These are phyloP conservation scores for Smittia sp. DNA, from an alignment of 2,888 invertebrate species.

Conservation along the genomic window DNA sequence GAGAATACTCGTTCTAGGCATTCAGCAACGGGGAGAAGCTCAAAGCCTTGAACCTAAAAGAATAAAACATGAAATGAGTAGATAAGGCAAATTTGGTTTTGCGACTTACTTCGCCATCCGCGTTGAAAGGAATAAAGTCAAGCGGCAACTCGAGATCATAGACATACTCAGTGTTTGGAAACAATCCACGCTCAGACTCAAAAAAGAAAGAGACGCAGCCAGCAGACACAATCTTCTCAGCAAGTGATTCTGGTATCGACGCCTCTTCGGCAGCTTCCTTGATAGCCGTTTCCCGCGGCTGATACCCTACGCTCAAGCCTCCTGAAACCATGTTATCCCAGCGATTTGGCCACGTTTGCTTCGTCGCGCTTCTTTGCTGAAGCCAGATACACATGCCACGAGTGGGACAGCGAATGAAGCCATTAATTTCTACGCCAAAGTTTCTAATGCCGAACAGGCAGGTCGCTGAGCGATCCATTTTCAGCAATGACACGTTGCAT, in stretches of 20 bases:
- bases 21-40: conserved; percentile 78
- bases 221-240: conserved; percentile 64
- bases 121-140: conserved; percentile 87
- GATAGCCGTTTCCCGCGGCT: conserved; percentile 82
- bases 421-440: conserved; percentile 93
- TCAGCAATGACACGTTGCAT: conserved; percentile 54
- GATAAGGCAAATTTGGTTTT: not conserved
- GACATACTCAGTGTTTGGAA: conserved; percentile 92
- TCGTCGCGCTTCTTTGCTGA: conserved; percentile 63
- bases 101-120: conserved; percentile 75
- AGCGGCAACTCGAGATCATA: conserved; percentile 88
- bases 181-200: conserved; percentile 88
- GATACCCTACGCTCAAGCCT: conserved; percentile 84
- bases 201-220: conserved; percentile 67
- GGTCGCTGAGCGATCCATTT: conserved; percentile 91
- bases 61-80: not conserved
- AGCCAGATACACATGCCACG: conserved; percentile 89
- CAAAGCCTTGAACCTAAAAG: conserved; percentile 70
- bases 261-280: conserved; percentile 96
- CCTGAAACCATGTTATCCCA: conserved; percentile 97
- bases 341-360: conserved; percentile 53
- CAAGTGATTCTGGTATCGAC: conserved; percentile 75
- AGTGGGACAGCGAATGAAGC: conserved; percentile 80
- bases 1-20: conserved; percentile 77
- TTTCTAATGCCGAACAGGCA: conserved; percentile 91